Evolutionary conservation across 2,113 vertebrate species (phyloP), one percentile per base, ranked within the genome.

Genomic region (Lampris megalopsis): DNA sequence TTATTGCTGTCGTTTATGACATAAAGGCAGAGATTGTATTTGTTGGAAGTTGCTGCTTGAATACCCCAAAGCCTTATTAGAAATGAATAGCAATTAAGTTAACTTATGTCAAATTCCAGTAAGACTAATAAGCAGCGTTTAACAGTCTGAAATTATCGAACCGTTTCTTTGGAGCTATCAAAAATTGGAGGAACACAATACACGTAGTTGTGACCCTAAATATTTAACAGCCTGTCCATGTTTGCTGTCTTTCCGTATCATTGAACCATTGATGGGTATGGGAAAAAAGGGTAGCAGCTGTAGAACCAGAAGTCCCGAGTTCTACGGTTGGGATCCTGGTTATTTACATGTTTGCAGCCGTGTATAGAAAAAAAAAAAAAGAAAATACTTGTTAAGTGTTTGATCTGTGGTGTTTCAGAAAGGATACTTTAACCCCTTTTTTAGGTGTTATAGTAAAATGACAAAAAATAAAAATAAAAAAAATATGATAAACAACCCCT

Each of bases 31-130:
- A 91, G 93, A 94, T 93, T 94, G 93, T 93, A 93, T 90, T 86
- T 91, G 89, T 88, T 87, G 88, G 88, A 93, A 89, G 90, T 87
- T 93, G 94, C 94, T 94, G 93, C 93, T 94, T 81, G 84, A 92
- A 94, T 80, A 92, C 94, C 94, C 92, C 83, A 68, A 95, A 94
- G 94, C 94, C 94, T 95, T 95, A 95, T 89, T 77, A 92, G 84
- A 92, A 83, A 71, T 73, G 24, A 79, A 88, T 71, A 81, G 80
- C 79, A 88, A 83, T 87, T 86, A 79, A 80, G 53, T 86, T 45
- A 78, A 83, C 78, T 69, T 81, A 63, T 71, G 68, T 80, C 75
- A 63, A 82, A 77, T 76, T 82, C 75, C 37, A 73, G 75, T 70
- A 61, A 78, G 68, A 80, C 77, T 74, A 83, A 71, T 70, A 74